These are phyloP conservation scores for Eulemur macaco DNA, from an alignment of 2,113 vertebrate genomes.

Conservation along the genomic window DNA sequence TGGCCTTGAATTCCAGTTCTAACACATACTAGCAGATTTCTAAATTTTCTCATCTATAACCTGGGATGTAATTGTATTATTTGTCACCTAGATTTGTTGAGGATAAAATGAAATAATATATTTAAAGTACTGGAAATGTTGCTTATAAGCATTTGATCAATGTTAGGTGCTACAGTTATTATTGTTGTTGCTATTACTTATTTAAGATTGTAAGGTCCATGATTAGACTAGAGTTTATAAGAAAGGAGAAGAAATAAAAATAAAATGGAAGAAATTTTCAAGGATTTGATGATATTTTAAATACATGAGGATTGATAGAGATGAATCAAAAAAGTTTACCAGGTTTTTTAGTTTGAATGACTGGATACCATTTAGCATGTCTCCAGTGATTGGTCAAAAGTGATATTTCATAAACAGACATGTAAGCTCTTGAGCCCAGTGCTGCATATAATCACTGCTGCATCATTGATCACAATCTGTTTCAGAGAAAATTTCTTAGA, in stretches of 20 bases:
- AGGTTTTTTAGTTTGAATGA: neutral
- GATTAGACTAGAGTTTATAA: neutral
- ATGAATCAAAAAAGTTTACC: neutral
- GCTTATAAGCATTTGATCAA: neutral
- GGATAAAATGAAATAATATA: neutral
- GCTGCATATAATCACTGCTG: neutral
- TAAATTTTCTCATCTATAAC: neutral
- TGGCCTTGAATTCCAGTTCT: neutral
- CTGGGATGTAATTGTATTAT: neutral
- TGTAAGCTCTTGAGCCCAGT: neutral
- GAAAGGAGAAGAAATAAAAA: neutral
- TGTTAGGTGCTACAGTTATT: neutral
- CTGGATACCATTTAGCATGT: neutral
- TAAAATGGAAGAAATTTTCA: neutral
- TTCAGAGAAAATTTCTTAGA: neutral
- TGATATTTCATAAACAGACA: neutral
- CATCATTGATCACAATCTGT: neutral
- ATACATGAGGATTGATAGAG: neutral
- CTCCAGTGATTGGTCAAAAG: neutral
- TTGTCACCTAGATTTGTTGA: neutral
- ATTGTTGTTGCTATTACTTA: neutral
- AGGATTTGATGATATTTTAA: neutral
- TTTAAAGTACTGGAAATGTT: neutral
- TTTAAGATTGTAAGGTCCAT: neutral
- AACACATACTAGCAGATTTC: neutral